A percentile compares a stretch with the other conserved stretches of the same genome.
Conservation (phyloP, 2,113 vertebrate species). For the Raja brachyura region DNA sequence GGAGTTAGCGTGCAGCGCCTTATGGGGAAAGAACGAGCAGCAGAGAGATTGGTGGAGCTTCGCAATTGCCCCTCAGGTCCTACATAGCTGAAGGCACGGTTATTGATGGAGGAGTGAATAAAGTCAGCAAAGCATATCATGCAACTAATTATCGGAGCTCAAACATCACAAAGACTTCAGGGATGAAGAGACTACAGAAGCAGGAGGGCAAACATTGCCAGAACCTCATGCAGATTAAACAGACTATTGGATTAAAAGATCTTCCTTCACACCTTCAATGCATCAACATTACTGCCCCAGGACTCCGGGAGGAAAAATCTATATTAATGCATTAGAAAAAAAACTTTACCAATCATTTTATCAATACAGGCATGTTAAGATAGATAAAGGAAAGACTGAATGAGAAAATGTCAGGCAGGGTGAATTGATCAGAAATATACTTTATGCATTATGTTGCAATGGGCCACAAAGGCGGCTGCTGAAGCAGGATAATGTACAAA, state of each 20-base stretch:
- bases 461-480: neutral
- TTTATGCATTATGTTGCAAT: neutral
- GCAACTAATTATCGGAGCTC: too few relatives aligned
- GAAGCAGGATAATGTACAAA: neutral
- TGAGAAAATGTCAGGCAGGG: neutral
- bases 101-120: too few relatives aligned
- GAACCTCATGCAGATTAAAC: too few relatives aligned
- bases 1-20: too few relatives aligned
- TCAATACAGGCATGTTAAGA: neutral
- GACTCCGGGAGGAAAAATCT: neutral
- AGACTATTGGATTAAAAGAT: neutral
- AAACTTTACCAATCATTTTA: conserved; percentile 3
- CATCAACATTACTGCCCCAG: neutral
- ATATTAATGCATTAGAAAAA: conserved; percentile 1
- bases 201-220: neutral
- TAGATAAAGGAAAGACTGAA: neutral
- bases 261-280: neutral
- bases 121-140: too few relatives aligned
- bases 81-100: too few relatives aligned
- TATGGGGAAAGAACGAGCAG: too few relatives aligned
- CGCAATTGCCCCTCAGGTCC: too few relatives aligned
- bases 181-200: too few relatives aligned
- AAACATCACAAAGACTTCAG: too few relatives aligned
- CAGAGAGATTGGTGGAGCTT: too few relatives aligned
- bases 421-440: neutral